Conservation (phyloP, 2,888 invertebrate genomes). For the Gasteruption jaculator region DNA sequence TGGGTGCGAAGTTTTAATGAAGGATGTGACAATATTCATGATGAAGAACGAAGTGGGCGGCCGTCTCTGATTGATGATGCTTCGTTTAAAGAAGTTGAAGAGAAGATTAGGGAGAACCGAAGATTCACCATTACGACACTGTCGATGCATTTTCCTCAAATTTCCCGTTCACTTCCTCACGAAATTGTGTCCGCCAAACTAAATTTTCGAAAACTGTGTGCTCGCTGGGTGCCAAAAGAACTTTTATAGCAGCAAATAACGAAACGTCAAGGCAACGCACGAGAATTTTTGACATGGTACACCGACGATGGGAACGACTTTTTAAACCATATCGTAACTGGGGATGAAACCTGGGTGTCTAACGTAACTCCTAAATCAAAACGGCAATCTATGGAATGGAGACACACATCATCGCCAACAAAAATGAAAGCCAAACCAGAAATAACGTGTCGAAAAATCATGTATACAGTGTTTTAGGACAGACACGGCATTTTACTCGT, state of each 20-base stretch:
- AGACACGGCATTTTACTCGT: constrained; percentile 7
- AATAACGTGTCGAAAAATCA: too few relatives aligned
- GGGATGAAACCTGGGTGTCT: constrained; percentile 17
- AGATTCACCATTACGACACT: constrained; percentile 6
- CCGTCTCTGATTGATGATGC: too few relatives aligned
- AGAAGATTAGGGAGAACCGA: constrained; percentile 7
- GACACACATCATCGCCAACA: background rate
- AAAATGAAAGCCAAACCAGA: too few relatives aligned
- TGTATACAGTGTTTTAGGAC: constrained; percentile 12
- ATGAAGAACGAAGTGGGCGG: too few relatives aligned
- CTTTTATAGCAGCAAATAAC: background rate
- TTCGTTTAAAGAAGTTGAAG: too few relatives aligned
- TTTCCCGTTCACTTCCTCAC: constrained; percentile 1
- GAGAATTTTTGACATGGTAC: constrained; percentile 17
- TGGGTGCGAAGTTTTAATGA: too few relatives aligned
- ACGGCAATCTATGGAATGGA: constrained; percentile 7
- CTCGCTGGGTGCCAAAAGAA: constrained; percentile 12
- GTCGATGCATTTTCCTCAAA: constrained; percentile 6
- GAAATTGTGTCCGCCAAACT: constrained; percentile 3
- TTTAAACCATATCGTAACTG: constrained; percentile 20
- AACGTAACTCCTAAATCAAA: background rate
- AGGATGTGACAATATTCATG: too few relatives aligned
- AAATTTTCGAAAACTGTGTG: constrained; percentile 2
- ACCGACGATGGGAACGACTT: constrained; percentile 23
- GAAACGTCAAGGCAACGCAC: background rate